Percentiles rank a stretch among this genome's conserved stretches.
Conservation (phyloP, 2,888 invertebrate species). For the Alsophila aescularia region DNA sequence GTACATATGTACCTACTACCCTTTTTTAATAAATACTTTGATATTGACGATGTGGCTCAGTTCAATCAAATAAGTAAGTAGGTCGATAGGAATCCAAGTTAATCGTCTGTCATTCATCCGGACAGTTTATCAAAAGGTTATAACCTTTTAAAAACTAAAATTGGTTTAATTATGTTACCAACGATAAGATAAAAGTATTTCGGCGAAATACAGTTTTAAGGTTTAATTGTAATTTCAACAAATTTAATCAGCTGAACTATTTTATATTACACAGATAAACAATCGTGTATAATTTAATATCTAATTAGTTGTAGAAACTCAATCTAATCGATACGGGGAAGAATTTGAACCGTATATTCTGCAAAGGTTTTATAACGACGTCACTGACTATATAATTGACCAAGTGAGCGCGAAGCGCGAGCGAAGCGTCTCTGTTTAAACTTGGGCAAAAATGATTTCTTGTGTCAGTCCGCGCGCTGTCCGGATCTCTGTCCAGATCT, state of each 20-base stretch:
- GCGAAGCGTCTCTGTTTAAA: too few relatives aligned
- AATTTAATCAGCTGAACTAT: not conserved
- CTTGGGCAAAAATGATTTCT: too few relatives aligned
- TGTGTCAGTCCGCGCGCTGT: too few relatives aligned
- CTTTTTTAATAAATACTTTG: too few relatives aligned
- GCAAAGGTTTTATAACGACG: too few relatives aligned
- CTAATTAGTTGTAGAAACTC: not conserved
- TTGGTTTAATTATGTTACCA: constrained; percentile 56
- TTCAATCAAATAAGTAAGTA: constrained; percentile 26
- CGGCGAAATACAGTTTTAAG: constrained; percentile 25
- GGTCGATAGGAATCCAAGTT: constrained; percentile 43
- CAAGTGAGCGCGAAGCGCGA: too few relatives aligned
- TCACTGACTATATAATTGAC: too few relatives aligned
- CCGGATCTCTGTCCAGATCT: too few relatives aligned
- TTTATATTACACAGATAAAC: too few relatives aligned
- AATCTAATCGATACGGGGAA: not conserved
- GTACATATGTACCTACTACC: too few relatives aligned
- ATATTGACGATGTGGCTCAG: not conserved
- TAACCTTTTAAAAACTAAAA: constrained; percentile 64
- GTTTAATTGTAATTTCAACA: constrained; percentile 24
- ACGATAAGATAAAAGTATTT: constrained; percentile 52
- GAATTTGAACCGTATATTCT: too few relatives aligned
- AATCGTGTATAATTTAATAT: not conserved
- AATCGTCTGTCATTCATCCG: constrained; percentile 53
- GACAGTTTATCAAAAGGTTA: constrained; percentile 67